Evolutionary conservation across 2,113 vertebrate genomes (phyloP).

Genomic region (Paratilapia polleni): DNA sequence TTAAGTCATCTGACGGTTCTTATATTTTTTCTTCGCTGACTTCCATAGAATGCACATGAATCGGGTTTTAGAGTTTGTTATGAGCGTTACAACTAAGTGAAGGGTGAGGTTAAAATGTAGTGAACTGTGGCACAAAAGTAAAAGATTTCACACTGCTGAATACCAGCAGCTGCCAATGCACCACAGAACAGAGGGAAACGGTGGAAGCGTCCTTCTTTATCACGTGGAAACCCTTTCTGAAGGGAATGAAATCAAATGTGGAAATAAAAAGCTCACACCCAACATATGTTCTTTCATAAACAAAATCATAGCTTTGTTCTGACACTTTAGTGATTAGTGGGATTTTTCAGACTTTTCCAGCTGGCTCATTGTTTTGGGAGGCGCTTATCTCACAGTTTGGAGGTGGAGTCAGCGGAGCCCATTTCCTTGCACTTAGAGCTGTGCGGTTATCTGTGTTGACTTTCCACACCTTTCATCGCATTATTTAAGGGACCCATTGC

Average conservation of each 20-base stretch:
- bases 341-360: conserved; percentile 40
- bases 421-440: conserved; percentile 73
- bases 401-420: conserved; percentile 61
- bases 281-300: not conserved
- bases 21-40: not conserved
- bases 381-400: conserved; percentile 58
- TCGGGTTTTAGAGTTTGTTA: not conserved
- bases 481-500: conserved; percentile 37
- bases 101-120: not conserved
- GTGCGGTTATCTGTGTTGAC: conserved; percentile 68
- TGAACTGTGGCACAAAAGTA: not conserved
- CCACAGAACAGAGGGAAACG: not conserved
- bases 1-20: not conserved
- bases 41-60: not conserved
- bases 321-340: not conserved
- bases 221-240: not conserved
- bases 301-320: conserved; percentile 22
- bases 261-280: not conserved
- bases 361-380: conserved; percentile 71
- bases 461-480: conserved; percentile 53
- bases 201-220: not conserved
- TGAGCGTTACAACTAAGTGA: not conserved
- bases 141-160: not conserved
- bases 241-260: not conserved
- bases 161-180: not conserved